phyloP scores from a whole-genome alignment of 2,113 vertebrate species.

The Diphyllodes magnificus region DNA sequence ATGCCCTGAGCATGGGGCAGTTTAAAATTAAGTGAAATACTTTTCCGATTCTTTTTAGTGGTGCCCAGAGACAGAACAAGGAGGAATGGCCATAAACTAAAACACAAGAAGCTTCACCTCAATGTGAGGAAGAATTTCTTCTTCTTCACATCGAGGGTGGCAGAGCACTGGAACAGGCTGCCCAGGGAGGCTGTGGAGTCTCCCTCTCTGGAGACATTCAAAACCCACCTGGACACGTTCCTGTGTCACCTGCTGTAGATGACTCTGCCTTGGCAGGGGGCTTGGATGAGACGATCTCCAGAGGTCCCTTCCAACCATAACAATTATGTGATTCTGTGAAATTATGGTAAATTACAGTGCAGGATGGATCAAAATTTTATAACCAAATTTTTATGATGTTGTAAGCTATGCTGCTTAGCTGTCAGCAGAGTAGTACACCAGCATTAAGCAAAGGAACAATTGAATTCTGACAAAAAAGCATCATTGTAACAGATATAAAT shows the following conservation, averaged over 20 bases:
- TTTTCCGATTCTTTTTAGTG: background rate
- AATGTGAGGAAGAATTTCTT: background rate
- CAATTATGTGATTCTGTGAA: background rate
- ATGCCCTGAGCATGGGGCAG: background rate
- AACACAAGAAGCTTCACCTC: background rate
- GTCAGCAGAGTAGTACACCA: background rate
- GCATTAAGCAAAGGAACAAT: background rate
- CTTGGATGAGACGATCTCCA: background rate
- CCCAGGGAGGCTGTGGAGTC: background rate
- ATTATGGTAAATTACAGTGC: background rate
- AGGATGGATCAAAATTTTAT: background rate
- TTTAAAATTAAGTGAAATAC: background rate
- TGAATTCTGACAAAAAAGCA: background rate
- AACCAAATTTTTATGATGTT: background rate
- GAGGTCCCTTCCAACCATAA: background rate
- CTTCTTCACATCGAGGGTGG: background rate
- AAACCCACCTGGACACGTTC: rapidly evolving
- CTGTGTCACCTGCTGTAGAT: background rate
- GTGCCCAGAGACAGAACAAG: too few relatives aligned
- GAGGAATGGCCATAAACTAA: background rate
- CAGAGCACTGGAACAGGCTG: background rate
- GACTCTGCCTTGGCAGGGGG: background rate
- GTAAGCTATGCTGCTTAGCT: background rate
- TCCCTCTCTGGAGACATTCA: background rate
- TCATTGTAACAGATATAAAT: background rate